phyloP scores from a whole-genome alignment of 2,888 invertebrate genomes.

The Lithophane ornitopus region DNA sequence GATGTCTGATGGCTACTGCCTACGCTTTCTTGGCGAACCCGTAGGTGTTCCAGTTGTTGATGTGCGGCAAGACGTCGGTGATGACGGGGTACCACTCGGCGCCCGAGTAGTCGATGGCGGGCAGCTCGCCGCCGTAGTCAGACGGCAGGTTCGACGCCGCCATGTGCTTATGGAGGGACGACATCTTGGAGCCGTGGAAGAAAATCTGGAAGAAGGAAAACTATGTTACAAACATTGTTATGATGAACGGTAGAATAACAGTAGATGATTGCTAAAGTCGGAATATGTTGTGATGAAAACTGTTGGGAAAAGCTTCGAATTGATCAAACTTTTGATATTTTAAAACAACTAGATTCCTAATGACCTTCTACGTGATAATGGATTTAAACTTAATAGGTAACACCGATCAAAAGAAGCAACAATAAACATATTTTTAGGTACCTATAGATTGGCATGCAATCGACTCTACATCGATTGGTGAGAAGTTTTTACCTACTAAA shows the following conservation, averaged over 20 bases:
- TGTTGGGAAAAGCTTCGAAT: neutral
- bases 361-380: neutral
- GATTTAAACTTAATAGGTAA: neutral
- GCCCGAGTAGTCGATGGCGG: conserved; percentile 94
- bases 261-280: too few relatives aligned
- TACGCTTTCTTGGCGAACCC: conserved; percentile 91
- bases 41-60: conserved; percentile 92
- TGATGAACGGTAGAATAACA: neutral
- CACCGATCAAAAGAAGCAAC: too few relatives aligned
- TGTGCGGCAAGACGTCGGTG: conserved; percentile 91
- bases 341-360: neutral
- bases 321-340: neutral
- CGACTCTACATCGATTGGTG: neutral
- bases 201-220: conserved; percentile 91
- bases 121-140: conserved; percentile 94
- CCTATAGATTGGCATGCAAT: neutral
- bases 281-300: neutral
- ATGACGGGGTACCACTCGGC: conserved; percentile 95
- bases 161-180: conserved; percentile 93
- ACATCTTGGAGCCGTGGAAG: conserved; percentile 96
- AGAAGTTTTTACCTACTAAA: neutral
- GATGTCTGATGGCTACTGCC: conserved; percentile 23
- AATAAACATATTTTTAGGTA: neutral
- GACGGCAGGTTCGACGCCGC: conserved; percentile 92
- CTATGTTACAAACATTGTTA: neutral